phyloP scores from a whole-genome alignment of 2,888 invertebrate genomes.

The Sepioteuthis lessoniana region DNA sequence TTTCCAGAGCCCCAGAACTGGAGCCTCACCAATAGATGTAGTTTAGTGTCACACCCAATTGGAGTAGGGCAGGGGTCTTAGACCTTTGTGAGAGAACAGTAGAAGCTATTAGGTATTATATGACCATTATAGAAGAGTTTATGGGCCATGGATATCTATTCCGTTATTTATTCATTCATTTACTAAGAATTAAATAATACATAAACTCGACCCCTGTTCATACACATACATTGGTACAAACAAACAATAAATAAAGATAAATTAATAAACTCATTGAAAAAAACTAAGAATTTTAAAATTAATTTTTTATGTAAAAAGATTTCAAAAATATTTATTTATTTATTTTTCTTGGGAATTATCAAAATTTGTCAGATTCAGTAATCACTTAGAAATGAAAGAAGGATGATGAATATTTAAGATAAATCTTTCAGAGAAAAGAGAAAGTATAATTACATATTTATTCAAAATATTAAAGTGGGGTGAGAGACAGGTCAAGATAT shows the following conservation, averaged over 20 bases:
- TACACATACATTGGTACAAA: neutral
- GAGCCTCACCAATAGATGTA: too few relatives aligned
- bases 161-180: too few relatives aligned
- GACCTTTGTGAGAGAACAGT: too few relatives aligned
- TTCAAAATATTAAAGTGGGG: constrained; percentile 33
- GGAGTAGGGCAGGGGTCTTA: too few relatives aligned
- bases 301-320: neutral
- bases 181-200: too few relatives aligned
- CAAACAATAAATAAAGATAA: neutral
- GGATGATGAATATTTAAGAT: neutral
- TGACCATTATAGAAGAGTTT: too few relatives aligned
- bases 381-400: neutral
- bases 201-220: too few relatives aligned
- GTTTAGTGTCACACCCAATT: too few relatives aligned
- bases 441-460: neutral
- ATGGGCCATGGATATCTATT: too few relatives aligned
- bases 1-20: too few relatives aligned
- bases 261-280: neutral
- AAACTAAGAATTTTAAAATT: neutral
- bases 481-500: constrained; percentile 23
- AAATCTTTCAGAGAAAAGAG: neutral
- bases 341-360: neutral
- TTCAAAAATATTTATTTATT: too few relatives aligned
- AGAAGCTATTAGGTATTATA: too few relatives aligned
- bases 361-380: constrained; percentile 20